Percentiles rank a stretch among this genome's conserved stretches.
Conservation (phyloP, 2,888 invertebrate species). For the Philopedon plagiatum region DNA sequence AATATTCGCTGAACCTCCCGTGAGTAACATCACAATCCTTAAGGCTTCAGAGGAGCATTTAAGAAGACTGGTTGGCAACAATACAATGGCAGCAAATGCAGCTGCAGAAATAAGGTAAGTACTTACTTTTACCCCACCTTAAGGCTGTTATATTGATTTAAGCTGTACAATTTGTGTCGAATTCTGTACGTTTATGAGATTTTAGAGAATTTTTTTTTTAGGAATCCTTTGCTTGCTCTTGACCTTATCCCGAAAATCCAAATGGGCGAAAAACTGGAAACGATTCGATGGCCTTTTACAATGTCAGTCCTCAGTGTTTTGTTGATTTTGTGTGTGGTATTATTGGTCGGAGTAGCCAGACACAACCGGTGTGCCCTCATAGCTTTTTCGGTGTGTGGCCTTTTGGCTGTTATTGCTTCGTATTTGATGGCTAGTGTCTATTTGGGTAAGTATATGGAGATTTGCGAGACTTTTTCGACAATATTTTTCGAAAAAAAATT, state of each 20-base stretch:
- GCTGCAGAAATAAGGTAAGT: slow-evolving; percentile 79
- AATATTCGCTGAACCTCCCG: slow-evolving; percentile 83
- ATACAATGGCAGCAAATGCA: slow-evolving; percentile 81
- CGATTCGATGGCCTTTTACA: slow-evolving; percentile 87
- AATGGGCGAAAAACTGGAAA: slow-evolving; percentile 80
- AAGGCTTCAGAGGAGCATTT: slow-evolving; percentile 80
- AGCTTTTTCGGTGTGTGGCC: slow-evolving; percentile 88
- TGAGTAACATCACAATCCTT: slow-evolving; percentile 85
- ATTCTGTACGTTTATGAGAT: too few relatives aligned
- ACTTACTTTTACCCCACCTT: background rate
- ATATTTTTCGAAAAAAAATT: too few relatives aligned
- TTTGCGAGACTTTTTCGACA: too few relatives aligned
- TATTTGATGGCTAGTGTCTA: slow-evolving; percentile 92
- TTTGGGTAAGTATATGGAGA: slow-evolving; percentile 68
- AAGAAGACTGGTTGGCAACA: slow-evolving; percentile 80
- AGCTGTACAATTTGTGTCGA: too few relatives aligned
- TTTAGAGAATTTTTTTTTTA: slow-evolving; percentile 28
- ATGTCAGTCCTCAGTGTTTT: slow-evolving; percentile 90
- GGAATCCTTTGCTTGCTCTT: slow-evolving; percentile 73
- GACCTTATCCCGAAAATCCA: slow-evolving; percentile 76
- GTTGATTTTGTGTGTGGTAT: slow-evolving; percentile 88
- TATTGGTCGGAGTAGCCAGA: slow-evolving; percentile 90
- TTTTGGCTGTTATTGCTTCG: slow-evolving; percentile 89
- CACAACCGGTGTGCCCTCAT: slow-evolving; percentile 92
- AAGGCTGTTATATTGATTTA: too few relatives aligned